These are phyloP conservation scores for Oryzias sinensis DNA, from an alignment of 2,797 vertebrate genomes.

Conservation along the genomic window DNA sequence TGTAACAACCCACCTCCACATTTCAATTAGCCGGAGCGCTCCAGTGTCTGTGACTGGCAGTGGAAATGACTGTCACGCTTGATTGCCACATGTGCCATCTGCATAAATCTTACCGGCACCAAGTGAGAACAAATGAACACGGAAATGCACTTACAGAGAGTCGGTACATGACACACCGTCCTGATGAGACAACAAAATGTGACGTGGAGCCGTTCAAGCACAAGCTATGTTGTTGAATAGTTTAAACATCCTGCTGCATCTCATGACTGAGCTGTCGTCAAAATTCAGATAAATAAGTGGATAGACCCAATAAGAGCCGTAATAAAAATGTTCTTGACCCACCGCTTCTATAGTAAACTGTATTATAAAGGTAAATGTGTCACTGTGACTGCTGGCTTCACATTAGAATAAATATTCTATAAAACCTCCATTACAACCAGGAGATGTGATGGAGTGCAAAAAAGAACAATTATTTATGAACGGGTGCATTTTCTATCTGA, in stretches of 20 bases:
- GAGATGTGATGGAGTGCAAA: not conserved
- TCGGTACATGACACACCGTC: slow-evolving; percentile 4
- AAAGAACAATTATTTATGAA: not conserved
- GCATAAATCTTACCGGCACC: slow-evolving; percentile 21
- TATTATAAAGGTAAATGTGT: not conserved
- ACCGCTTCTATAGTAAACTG: not conserved
- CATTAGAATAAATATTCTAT: not conserved
- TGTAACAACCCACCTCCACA: slow-evolving; percentile 23
- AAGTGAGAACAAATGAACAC: slow-evolving; percentile 20
- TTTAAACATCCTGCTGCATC: slow-evolving; percentile 9
- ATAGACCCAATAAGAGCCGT: not conserved
- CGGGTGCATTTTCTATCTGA: slow-evolving; percentile 7
- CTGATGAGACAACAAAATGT: slow-evolving; percentile 1
- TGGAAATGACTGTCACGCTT: slow-evolving; percentile 4
- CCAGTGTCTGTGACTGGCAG: slow-evolving; percentile 6
- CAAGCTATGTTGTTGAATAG: slow-evolving; percentile 9
- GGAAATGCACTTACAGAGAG: slow-evolving; percentile 29
- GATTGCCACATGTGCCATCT: slow-evolving; percentile 22
- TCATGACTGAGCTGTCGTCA: not conserved
- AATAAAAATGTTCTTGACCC: not conserved
- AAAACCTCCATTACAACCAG: not conserved
- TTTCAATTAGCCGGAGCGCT: slow-evolving; percentile 32
- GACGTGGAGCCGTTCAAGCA: not conserved
- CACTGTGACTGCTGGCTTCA: not conserved
- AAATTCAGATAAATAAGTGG: not conserved